Evolutionary conservation across 2,888 invertebrate genomes (phyloP).

Genomic region (Melanostoma scalare): DNA sequence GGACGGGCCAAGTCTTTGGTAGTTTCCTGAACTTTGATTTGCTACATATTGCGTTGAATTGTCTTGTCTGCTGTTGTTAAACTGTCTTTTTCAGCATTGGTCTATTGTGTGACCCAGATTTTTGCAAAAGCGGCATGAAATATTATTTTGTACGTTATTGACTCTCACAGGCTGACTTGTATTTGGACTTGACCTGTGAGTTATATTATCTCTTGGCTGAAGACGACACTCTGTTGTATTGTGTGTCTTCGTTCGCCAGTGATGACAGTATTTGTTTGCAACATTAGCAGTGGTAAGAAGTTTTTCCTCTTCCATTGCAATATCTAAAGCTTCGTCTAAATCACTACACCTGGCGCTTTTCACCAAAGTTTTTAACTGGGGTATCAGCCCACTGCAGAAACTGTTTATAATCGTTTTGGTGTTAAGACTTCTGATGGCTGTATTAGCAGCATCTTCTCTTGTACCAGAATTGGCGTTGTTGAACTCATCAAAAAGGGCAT

Average conservation of each 20-base stretch:
- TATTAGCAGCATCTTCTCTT: not conserved
- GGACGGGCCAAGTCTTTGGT: conserved; percentile 11
- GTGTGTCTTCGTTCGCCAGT: no score
- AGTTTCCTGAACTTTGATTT: conserved; percentile 6
- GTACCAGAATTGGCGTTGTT: no score
- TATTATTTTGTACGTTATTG: not conserved
- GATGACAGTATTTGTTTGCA: no score
- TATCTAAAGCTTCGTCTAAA: no score
- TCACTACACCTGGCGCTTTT: not conserved
- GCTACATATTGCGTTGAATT: no score
- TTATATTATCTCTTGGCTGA: no score
- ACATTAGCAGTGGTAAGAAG: no score
- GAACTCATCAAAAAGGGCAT: not conserved
- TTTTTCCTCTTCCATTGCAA: no score
- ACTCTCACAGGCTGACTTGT: no score
- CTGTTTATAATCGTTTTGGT: not conserved
- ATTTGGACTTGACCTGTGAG: no score
- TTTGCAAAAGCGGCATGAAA: conserved; percentile 4
- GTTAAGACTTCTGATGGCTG: not conserved
- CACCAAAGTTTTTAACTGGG: not conserved
- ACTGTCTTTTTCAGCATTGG: conserved; percentile 14
- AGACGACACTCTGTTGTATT: no score
- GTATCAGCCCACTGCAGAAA: not conserved
- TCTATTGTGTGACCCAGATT: conserved; percentile 23
- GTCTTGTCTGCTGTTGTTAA: no score